Evolutionary conservation across 2,888 invertebrate genomes (phyloP), one percentile per base, ranked within the genome.

Genomic region (Shargacucullia verbasci): DNA sequence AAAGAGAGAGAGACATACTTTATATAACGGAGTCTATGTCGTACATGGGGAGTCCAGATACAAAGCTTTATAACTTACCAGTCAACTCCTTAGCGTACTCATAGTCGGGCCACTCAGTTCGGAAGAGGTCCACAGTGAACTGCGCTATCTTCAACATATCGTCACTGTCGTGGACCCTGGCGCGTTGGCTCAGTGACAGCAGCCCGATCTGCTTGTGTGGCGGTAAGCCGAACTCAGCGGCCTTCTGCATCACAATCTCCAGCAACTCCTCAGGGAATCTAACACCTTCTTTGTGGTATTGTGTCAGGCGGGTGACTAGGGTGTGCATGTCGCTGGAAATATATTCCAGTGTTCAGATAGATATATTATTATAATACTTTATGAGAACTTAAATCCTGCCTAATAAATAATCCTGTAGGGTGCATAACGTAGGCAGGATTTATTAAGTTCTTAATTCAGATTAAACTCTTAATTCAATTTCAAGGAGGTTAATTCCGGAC

Each of bases 201-300:
- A 90, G 80, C 0, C 74, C 79, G 27, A 89, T 79, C 73, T 86
- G 90, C 39, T 77, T 75, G 82, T 88, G 88, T 38, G 91, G 87
- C 33, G 88, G 79, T 8, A 91, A 76, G 0, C 78, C 78, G 27
- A 73, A 61, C 50, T 71, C 76, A 0, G 73, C 54, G 0, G 86
- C 89, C 37, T 61, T 70, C 41, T 49, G 54, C 59, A 85, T 70
- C 38, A 84, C 78, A 9, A 27, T 39, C 46, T 88, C 86, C 0
- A 90, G 39, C 1, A 88, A 43, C 0, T 82, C 84, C 2, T 85
- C 86, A 0, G 87, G 69, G 53, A 90, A 76, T 40, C 80, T 78
- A 13, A 84, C 73, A 12, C 91, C 90, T 8, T 89, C 91, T 48
- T 86, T 86, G 81, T 87, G 83, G 82, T 86, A 89, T 15, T 85